Conservation (phyloP, 2,888 invertebrate genomes). For the Amphipyra tragopoginis region DNA sequence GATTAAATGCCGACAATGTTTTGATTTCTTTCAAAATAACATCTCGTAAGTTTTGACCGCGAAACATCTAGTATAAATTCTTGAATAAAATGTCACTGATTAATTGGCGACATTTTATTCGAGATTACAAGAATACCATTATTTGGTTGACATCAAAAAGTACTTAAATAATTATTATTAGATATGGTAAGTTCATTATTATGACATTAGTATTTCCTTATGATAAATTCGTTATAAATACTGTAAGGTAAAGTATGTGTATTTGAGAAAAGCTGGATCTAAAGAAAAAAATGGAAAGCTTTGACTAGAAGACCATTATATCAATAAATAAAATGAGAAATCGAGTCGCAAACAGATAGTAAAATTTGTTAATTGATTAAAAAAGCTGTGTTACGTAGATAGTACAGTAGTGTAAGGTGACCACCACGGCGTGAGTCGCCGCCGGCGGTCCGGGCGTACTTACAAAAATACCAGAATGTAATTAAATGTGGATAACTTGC, state of each 20-base stretch:
- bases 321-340: background rate
- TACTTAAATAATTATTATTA: background rate
- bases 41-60: conserved; percentile 60
- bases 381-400: conserved; percentile 25
- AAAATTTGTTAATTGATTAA: conserved; percentile 21
- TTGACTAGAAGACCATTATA: background rate
- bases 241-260: too few relatives aligned
- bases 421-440: conserved; percentile 81
- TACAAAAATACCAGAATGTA: conserved; percentile 89
- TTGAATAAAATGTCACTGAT: conserved; percentile 38
- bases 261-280: too few relatives aligned
- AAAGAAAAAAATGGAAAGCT: too few relatives aligned
- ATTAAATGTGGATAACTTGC: conserved; percentile 89
- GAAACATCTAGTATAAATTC: conserved; percentile 31
- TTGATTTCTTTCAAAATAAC: conserved; percentile 72
- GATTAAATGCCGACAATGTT: conserved; percentile 72
- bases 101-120: background rate
- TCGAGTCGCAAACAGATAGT: conserved; percentile 4
- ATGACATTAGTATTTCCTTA: too few relatives aligned
- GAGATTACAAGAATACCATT: conserved; percentile 2
- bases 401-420: conserved; percentile 56
- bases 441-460: conserved; percentile 87
- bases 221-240: too few relatives aligned
- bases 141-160: background rate
- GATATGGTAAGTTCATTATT: background rate